Percentiles rank a stretch among this genome's conserved stretches.
Evolutionary conservation across 2,888 invertebrate species (phyloP).

Genomic region (Reticulitermes lucifugus): DNA sequence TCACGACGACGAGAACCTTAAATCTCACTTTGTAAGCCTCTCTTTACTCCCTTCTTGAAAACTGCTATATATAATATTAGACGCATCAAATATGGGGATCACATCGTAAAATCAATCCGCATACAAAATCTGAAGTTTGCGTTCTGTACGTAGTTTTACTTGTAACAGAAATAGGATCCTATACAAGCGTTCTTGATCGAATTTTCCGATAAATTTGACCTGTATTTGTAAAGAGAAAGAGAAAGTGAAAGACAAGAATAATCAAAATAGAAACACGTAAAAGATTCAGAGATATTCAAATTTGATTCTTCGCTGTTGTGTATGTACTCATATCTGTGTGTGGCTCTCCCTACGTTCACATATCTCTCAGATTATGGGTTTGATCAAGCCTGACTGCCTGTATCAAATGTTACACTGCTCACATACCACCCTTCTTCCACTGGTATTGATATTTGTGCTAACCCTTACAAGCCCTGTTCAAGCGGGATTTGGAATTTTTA

Average conservation of each 20-base stretch:
- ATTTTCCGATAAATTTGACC: background rate
- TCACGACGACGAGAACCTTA: too few relatives aligned
- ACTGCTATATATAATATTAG: too few relatives aligned
- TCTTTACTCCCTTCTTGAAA: too few relatives aligned
- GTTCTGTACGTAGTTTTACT: background rate
- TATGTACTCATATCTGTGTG: too few relatives aligned
- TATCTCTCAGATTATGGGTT: background rate
- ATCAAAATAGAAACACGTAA: background rate
- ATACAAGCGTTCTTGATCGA: background rate
- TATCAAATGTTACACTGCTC: background rate
- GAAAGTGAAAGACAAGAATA: background rate
- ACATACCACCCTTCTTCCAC: background rate
- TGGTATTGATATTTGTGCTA: background rate
- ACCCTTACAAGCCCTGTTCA: background rate
- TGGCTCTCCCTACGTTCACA: background rate
- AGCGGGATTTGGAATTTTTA: background rate
- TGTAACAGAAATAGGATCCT: background rate
- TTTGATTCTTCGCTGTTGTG: background rate
- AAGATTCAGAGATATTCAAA: background rate
- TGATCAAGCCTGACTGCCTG: background rate
- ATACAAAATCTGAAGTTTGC: too few relatives aligned
- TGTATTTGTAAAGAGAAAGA: background rate
- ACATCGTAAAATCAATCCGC: too few relatives aligned
- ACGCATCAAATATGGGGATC: too few relatives aligned
- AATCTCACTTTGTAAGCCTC: too few relatives aligned